Evolutionary conservation across 2,797 vertebrate species (phyloP), one percentile per base, ranked within the genome.

Genomic region (Microctenopoma steveboyesi): DNA sequence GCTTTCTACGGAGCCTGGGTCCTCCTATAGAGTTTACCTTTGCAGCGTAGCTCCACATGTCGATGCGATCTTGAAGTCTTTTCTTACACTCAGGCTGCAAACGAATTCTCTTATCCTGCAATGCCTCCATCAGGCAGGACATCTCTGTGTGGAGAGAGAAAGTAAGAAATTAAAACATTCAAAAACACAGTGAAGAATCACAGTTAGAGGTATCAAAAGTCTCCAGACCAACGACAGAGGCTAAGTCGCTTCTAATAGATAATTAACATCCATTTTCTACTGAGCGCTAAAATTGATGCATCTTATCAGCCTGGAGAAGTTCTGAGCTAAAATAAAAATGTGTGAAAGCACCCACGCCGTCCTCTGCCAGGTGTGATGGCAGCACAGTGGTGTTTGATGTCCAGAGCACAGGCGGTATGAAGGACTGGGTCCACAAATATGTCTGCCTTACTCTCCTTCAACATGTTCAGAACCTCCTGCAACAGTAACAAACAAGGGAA

Each of bases 1-100:
- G 30, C 0, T 33, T 33, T 33, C 22, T 22, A 22, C 22, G 22
- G 22, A 22, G 22, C 22, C 22, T 22, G 22, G 22, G 22, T 22
- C 30, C 30, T 33, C 30, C 10, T 14, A 4, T 0, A 14, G 4
- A 14, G 18, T 49, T 70, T 79, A 98, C 97, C 96, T 97, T 99
- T 0, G 97, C 97, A 1, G 97, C 97, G 0, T 97, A 99, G 81
- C 95, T 96, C 97, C 97, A 99, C 97, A 99, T 99, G 75, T 99
- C 97, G 12, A 98, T 97, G 4, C 97, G 95, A 78, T 99, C 97
- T 14, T 98, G 96, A 69, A 99, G 94, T 74, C 97, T 95, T 66
- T 98, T 98, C 93, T 98, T 99, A 76, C 97, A 99, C 87, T 98
- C 97, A 0, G 97, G 97, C 86, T 99, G 97, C 72, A 99, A 85